Conservation (phyloP, 2,888 invertebrate genomes). For the Malthinus seriepunctatus region DNA sequence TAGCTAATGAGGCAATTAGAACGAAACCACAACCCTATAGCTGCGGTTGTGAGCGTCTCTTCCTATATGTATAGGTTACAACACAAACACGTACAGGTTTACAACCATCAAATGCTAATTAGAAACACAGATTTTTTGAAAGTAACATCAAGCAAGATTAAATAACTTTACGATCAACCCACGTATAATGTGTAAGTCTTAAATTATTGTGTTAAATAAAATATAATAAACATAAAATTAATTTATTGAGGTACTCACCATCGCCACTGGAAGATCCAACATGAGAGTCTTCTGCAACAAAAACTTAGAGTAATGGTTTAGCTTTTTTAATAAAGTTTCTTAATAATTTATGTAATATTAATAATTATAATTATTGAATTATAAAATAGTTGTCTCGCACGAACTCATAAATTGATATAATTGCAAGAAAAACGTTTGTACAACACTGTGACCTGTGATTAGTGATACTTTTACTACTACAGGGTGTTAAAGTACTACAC, state of each 20-base stretch:
- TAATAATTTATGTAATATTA: neutral
- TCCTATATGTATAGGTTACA: too few species aligned
- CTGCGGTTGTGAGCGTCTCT: conserved; percentile 15
- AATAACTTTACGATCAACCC: conserved; percentile 2
- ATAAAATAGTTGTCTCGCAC: too few species aligned
- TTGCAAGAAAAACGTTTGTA: too few species aligned
- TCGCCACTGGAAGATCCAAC: conserved; percentile 53
- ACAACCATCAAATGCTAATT: too few species aligned
- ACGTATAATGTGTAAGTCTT: conserved; percentile 2
- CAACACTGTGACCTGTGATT: too few species aligned
- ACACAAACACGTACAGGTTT: too few species aligned
- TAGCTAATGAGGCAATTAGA: conserved; percentile 47
- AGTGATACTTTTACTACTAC: too few species aligned
- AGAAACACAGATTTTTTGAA: too few species aligned
- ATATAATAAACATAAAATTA: conserved; percentile 1
- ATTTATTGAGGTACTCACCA: conserved; percentile 44
- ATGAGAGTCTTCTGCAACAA: conserved; percentile 53
- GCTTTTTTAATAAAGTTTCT: neutral
- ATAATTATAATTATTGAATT: too few species aligned
- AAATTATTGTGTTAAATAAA: conserved; percentile 5
- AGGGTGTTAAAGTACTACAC: too few species aligned
- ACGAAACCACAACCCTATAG: conserved; percentile 42
- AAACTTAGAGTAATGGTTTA: conserved; percentile 14
- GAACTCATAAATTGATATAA: too few species aligned
- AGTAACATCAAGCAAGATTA: neutral